Evolutionary conservation across 1,140 invertebrate species (phyloP).

Genomic region (Stegodyphus dumicola): DNA sequence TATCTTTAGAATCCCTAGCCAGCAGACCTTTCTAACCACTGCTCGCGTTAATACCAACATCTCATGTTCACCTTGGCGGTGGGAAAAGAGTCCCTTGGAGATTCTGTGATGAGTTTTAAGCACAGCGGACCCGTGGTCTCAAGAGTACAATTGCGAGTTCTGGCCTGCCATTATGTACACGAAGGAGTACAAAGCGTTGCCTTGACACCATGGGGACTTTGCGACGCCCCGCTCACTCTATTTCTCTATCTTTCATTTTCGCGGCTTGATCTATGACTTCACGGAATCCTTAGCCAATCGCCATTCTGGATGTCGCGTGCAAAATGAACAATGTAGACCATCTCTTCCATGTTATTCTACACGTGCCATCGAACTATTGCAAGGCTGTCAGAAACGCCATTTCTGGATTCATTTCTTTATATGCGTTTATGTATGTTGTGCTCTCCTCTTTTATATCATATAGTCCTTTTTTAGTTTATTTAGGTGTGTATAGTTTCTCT

Average conservation of each 20-base stretch:
- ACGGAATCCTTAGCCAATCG: conserved; percentile 14
- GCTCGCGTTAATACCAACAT: conserved; percentile 45
- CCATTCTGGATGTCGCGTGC: neutral
- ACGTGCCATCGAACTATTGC: too few relatives aligned
- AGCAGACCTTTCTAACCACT: conserved; percentile 27
- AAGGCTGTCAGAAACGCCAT: too few relatives aligned
- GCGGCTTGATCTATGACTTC: conserved; percentile 26
- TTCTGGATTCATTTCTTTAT: too few relatives aligned
- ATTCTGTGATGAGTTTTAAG: conserved; percentile 54
- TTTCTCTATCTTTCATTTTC: conserved; percentile 43
- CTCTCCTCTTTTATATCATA: too few relatives aligned
- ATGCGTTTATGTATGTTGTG: too few relatives aligned
- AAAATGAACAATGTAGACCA: neutral
- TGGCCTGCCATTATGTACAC: conserved; percentile 55
- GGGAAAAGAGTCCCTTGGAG: conserved; percentile 48
- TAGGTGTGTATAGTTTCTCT: too few relatives aligned
- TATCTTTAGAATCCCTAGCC: neutral
- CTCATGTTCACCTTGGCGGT: conserved; percentile 48
- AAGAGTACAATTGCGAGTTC: conserved; percentile 49
- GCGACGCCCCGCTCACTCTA: conserved; percentile 8
- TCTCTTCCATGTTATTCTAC: neutral
- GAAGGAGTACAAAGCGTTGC: conserved; percentile 48
- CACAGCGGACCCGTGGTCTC: conserved; percentile 31
- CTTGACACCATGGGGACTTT: conserved; percentile 27
- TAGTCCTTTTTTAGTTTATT: too few relatives aligned